phyloP scores from a whole-genome alignment of 2,797 vertebrate species.

The Hephaestus fuliginosus region DNA sequence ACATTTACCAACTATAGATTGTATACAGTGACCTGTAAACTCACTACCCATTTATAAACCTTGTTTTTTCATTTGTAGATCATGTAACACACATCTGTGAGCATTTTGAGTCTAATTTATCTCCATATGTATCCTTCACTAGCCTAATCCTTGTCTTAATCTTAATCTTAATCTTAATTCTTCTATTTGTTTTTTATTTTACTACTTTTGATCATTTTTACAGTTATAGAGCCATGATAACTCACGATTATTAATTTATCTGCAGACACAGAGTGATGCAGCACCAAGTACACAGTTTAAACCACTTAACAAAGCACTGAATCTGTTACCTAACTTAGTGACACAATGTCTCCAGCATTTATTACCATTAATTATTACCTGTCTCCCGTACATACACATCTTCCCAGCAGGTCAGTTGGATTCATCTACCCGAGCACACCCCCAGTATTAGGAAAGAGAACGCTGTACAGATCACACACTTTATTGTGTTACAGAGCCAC shows the following conservation, averaged over 20 bases:
- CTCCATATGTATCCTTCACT: too few species aligned
- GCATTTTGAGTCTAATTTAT: too few species aligned
- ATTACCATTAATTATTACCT: too few species aligned
- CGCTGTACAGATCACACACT: background rate
- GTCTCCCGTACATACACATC: background rate
- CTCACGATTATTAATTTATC: background rate
- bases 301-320: background rate
- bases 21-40: too few species aligned
- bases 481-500: background rate
- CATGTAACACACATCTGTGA: too few species aligned
- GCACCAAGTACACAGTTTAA: background rate
- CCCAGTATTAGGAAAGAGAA: background rate
- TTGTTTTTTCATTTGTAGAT: too few species aligned
- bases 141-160: too few species aligned
- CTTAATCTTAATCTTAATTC: too few species aligned
- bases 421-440: background rate
- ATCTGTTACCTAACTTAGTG: background rate
- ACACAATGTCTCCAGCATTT: background rate
- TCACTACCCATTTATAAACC: too few species aligned
- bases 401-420: background rate
- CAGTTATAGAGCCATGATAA: background rate
- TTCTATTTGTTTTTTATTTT: too few species aligned
- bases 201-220: background rate
- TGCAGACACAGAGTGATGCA: background rate
- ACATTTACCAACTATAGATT: too few species aligned